Conservation (phyloP, 2,888 invertebrate genomes). For the Blastobasis adustella region DNA sequence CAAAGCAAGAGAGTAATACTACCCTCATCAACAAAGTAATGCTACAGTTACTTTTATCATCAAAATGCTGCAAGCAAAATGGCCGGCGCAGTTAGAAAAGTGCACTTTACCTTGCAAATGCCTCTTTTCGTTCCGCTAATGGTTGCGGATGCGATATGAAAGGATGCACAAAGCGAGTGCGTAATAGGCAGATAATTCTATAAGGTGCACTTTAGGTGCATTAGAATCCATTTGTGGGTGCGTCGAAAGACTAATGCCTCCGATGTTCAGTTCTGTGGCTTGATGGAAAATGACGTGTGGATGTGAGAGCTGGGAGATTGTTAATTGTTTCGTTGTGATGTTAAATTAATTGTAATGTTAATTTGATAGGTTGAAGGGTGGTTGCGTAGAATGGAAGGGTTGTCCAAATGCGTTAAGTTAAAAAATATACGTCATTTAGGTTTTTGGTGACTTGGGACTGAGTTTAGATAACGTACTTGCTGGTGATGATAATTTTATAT, state of each 20-base stretch:
- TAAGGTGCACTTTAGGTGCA: conserved; percentile 47
- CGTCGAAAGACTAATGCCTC: too few species aligned
- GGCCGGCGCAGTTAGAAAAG: conserved; percentile 2
- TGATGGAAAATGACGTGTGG: conserved; percentile 2
- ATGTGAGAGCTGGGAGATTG: conserved; percentile 1
- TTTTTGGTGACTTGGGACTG: too few species aligned
- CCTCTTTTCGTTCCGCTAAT: conserved; percentile 24
- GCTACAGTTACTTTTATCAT: too few species aligned
- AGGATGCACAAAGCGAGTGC: conserved; percentile 64
- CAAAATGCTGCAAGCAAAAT: too few species aligned
- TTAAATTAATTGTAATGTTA: background rate
- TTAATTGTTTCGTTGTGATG: background rate
- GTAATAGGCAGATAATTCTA: conserved; percentile 67
- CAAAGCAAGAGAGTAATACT: too few species aligned
- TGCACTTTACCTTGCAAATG: conserved; percentile 9
- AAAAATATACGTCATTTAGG: too few species aligned
- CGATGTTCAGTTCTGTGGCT: conserved; percentile 12
- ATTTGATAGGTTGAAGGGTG: conserved; percentile 1
- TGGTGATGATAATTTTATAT: too few species aligned
- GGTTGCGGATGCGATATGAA: conserved; percentile 48
- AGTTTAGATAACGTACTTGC: too few species aligned
- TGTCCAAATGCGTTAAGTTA: too few species aligned
- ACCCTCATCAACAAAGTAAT: too few species aligned
- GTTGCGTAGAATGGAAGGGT: background rate
- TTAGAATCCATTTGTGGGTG: conserved; percentile 58